Evolutionary conservation across 2,113 vertebrate species (phyloP).

Genomic region (Tympanuchus pallidicinctus): DNA sequence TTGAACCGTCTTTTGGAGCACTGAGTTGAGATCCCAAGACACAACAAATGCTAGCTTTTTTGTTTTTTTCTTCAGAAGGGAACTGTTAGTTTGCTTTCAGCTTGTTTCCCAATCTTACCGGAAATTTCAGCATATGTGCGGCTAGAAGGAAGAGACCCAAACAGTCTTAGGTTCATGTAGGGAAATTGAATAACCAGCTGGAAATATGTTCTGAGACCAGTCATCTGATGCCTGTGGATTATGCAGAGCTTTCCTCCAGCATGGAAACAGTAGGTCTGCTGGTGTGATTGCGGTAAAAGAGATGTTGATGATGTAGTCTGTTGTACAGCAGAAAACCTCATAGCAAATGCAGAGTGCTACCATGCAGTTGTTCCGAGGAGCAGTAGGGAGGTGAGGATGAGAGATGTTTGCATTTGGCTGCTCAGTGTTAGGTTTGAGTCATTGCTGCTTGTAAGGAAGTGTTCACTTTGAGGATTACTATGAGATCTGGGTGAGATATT

Average conservation of each 20-base stretch:
- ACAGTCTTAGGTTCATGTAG: background rate
- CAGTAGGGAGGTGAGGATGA: rapidly evolving
- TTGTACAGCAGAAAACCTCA: background rate
- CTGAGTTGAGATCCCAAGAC: background rate
- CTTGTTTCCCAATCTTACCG: background rate
- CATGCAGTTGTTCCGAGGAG: background rate
- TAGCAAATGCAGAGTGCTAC: background rate
- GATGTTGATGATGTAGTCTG: too few species aligned
- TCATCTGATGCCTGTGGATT: background rate
- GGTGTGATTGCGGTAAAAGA: background rate
- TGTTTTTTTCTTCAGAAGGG: background rate
- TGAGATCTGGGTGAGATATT: background rate
- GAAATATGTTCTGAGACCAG: background rate
- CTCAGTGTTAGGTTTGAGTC: rapidly evolving
- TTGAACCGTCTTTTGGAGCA: background rate
- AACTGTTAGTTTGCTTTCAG: background rate
- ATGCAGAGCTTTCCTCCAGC: background rate
- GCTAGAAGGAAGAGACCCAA: background rate
- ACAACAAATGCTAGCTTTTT: background rate
- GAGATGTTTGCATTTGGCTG: rapidly evolving
- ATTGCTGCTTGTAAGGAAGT: background rate
- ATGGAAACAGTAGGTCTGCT: background rate
- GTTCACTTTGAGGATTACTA: background rate
- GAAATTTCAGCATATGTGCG: background rate
- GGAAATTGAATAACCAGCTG: background rate